Evolutionary conservation across 2,888 invertebrate species (phyloP), one percentile per base, ranked within the genome.

Genomic region (Empis livida): DNA sequence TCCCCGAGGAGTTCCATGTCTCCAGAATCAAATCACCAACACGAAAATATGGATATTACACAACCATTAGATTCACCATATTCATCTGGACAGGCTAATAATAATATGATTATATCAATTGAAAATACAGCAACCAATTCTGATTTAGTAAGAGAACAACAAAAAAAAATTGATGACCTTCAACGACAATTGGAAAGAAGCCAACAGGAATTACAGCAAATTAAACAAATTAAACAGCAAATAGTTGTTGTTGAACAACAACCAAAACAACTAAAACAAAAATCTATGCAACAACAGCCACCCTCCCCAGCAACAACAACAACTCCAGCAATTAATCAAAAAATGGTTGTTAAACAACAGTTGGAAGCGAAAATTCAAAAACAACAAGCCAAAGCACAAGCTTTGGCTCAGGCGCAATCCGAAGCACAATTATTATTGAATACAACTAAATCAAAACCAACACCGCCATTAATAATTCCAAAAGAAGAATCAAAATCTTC

Each of bases 121-220:
- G 23, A 27, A 6, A 27, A 27, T 27, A 27, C 23, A 8, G n/a
- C 66, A 5, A 59, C 61, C 20, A 76, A 75, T 50, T 85, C 88
- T 59, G 87, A 88, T 57, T 79, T 88, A 50, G 81, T 90, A 45
- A 77, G 80, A 51, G 87, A 89, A 59, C 92, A 93, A 63, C 82
- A 84, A 59, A 78, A 86, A 46, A 84, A 86, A 66, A 94, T 94
- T 56, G 87, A 90, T 60, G 89, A 91, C 60, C 71, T 93, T 42
- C 88, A 92, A 64, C 72, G 89, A 3, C 86, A 89, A 60, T 62
- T 89, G 54, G 82, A 84, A 50, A 78, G 82, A 54, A 86, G 85
- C 2, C 82, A 88, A 51, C 78, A 83, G 56, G 85, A 87, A 61
- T 63, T 87, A 53, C 82, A 85, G 58, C 80, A 79, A 53, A 77